Evolutionary conservation across 53 echinoderm and acorn worm genomes (phyloP).

Genomic region (Patiria pectinifera): DNA sequence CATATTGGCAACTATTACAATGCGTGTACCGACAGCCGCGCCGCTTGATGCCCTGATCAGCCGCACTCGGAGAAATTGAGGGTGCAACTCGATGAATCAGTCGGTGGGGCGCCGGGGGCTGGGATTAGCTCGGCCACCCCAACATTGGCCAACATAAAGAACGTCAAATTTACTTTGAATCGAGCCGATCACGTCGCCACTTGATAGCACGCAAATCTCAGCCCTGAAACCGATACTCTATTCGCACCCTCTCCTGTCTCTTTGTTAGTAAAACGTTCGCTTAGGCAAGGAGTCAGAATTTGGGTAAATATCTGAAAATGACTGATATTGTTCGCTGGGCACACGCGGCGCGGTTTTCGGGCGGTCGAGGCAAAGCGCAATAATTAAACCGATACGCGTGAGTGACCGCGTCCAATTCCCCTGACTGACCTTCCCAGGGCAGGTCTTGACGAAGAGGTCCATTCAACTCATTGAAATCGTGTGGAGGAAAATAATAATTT

Average conservation of each 20-base stretch:
- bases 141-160: slow-evolving; percentile 70
- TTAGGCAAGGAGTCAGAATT: slow-evolving; percentile 67
- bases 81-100: slow-evolving; percentile 56
- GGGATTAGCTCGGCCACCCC: slow-evolving; percentile 65
- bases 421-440: slow-evolving; percentile 5
- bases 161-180: slow-evolving; percentile 70
- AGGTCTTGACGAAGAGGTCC: neutral
- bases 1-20: slow-evolving; percentile 55
- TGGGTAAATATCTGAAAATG: slow-evolving; percentile 60
- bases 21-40: slow-evolving; percentile 9
- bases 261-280: slow-evolving; percentile 59
- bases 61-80: slow-evolving; percentile 40
- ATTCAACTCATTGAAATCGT: neutral
- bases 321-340: slow-evolving; percentile 31
- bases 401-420: neutral
- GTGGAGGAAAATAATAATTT: slow-evolving; percentile 11
- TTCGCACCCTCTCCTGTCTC: slow-evolving; percentile 17
- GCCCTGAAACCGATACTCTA: slow-evolving; percentile 43
- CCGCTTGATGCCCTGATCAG: neutral
- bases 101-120: slow-evolving; percentile 30
- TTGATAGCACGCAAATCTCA: slow-evolving; percentile 53
- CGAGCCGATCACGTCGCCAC: slow-evolving; percentile 49
- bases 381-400: slow-evolving; percentile 40
- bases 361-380: neutral
- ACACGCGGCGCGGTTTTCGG: neutral